A percentile compares a stretch with the other conserved stretches of the same genome.
Evolutionary conservation across 2,888 invertebrate species (phyloP).

Genomic region (Andrena fulva): DNA sequence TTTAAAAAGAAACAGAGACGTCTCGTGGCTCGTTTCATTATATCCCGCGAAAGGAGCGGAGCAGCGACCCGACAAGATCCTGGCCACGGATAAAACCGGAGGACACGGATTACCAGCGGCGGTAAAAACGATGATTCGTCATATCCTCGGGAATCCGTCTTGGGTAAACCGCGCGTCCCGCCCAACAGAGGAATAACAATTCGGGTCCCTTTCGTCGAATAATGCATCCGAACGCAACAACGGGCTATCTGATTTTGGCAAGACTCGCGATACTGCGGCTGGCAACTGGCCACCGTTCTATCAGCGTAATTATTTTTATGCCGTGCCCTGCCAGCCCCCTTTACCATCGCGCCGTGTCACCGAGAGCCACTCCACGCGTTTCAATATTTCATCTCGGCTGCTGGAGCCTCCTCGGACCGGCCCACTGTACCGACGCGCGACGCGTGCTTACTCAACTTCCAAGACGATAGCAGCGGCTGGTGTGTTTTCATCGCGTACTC

Average conservation of each 20-base stretch:
- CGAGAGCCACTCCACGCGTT: constrained; percentile 42
- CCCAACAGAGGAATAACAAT: constrained; percentile 14
- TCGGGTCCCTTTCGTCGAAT: constrained; percentile 64
- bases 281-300: constrained; percentile 78
- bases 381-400: constrained; percentile 53
- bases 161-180: constrained; percentile 36
- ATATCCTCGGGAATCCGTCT: constrained; percentile 53
- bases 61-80: neutral
- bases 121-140: constrained; percentile 52
- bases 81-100: constrained; percentile 35
- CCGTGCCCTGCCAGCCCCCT: constrained; percentile 34
- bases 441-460: constrained; percentile 28
- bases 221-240: constrained; percentile 79
- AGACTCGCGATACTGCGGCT: constrained; percentile 60
- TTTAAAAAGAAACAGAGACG: constrained; percentile 18
- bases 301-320: constrained; percentile 81
- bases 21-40: constrained; percentile 43
- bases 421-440: neutral
- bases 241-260: constrained; percentile 80
- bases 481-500: neutral
- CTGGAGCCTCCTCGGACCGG: constrained; percentile 37
- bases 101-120: constrained; percentile 37
- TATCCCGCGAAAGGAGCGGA: constrained; percentile 4
- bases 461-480: neutral
- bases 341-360: constrained; percentile 21